Percentiles rank a stretch among this genome's conserved stretches.
Conservation (phyloP, 2,888 invertebrate genomes). For the Cryptocheilus praepositus region DNA sequence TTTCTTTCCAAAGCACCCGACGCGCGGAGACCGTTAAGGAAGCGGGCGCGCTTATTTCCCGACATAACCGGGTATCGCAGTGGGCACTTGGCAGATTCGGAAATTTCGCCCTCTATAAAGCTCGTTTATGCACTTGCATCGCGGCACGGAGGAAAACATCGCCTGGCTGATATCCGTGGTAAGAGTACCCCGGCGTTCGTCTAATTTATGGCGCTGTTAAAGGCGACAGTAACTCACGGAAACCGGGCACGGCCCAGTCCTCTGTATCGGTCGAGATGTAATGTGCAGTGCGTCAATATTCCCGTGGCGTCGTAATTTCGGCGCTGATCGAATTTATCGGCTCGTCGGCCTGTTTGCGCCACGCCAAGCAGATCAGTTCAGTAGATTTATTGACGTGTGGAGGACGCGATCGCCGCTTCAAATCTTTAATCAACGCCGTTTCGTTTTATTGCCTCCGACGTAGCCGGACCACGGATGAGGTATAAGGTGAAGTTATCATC, state of each 20-base stretch:
- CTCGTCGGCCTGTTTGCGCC: too few relatives aligned
- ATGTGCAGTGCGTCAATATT: too few relatives aligned
- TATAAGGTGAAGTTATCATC: too few relatives aligned
- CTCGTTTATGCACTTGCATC: neutral
- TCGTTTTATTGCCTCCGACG: too few relatives aligned
- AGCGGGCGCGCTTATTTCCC: slow-evolving; percentile 8
- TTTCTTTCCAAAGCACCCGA: slow-evolving; percentile 39
- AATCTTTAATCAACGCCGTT: too few relatives aligned
- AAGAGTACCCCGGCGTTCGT: neutral
- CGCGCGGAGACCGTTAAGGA: slow-evolving; percentile 29
- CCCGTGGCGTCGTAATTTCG: too few relatives aligned
- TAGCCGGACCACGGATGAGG: too few relatives aligned
- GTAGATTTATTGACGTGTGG: too few relatives aligned
- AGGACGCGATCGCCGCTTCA: neutral
- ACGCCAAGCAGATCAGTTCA: too few relatives aligned
- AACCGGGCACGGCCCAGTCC: too few relatives aligned
- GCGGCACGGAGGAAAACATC: neutral
- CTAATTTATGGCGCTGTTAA: slow-evolving; percentile 10
- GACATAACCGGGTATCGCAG: neutral
- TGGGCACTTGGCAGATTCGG: slow-evolving; percentile 7
- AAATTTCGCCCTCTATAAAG: slow-evolving; percentile 4
- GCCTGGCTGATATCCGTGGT: neutral
- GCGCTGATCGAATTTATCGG: too few relatives aligned
- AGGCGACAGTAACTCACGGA: neutral
- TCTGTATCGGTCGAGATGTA: too few relatives aligned